A percentile compares a stretch with the other conserved stretches of the same genome.
These are phyloP conservation scores for Ophthalmolycus amberensis DNA, from an alignment of 2,113 vertebrate genomes.

Conservation along the genomic window DNA sequence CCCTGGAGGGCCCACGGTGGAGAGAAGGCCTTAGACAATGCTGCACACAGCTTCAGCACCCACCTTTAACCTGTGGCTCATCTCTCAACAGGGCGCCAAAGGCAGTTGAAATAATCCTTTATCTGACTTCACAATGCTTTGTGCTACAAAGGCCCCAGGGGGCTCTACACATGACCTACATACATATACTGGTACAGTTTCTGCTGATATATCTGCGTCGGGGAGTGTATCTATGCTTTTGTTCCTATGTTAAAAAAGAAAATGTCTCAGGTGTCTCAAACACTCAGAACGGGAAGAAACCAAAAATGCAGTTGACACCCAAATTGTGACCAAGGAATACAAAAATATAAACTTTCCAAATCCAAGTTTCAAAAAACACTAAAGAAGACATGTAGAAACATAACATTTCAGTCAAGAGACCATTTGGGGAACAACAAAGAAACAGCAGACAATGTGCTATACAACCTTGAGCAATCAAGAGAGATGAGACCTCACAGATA, in stretches of 20 bases:
- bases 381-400: neutral
- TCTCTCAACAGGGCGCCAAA: neutral
- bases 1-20: constrained; percentile 3
- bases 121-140: constrained; percentile 5
- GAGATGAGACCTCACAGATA: neutral
- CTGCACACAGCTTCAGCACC: constrained; percentile 8
- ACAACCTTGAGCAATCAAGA: neutral
- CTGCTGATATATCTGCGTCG: neutral
- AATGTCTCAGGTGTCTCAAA: neutral
- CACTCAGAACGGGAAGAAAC: neutral
- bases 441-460: neutral
- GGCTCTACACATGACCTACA: constrained; percentile 8
- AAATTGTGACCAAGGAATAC: neutral
- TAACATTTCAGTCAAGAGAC: neutral
- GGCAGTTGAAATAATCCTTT: constrained; percentile 24
- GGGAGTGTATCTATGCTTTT: neutral
- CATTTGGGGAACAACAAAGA: neutral
- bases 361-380: neutral
- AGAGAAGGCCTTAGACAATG: neutral
- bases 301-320: neutral
- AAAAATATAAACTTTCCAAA: neutral
- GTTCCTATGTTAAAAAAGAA: no score
- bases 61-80: constrained; percentile 16
- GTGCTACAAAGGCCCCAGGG: neutral
- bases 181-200: neutral